These are phyloP conservation scores for Hymenopus coronatus DNA, from an alignment of 2,888 invertebrate species.

Conservation along the genomic window DNA sequence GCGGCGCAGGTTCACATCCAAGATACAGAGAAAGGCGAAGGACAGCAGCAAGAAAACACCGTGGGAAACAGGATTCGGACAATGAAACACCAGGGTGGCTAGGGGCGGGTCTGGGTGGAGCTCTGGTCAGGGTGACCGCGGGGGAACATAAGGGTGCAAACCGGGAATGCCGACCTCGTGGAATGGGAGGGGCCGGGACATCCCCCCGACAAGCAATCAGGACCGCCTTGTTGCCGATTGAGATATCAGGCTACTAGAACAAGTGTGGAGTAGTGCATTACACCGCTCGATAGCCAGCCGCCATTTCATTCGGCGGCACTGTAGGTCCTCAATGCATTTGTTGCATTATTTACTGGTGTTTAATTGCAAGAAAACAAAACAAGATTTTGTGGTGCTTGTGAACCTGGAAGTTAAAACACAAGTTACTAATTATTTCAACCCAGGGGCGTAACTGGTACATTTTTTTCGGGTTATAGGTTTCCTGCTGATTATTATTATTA, in stretches of 20 bases:
- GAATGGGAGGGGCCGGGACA: constrained; percentile 22
- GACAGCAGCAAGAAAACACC: neutral
- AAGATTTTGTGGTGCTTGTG: too few species aligned
- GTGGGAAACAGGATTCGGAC: neutral
- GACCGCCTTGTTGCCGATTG: constrained; percentile 33
- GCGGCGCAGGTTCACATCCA: constrained; percentile 26
- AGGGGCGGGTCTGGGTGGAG: neutral
- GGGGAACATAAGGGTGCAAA: neutral
- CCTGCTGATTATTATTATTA: too few species aligned
- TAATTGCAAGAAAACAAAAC: too few species aligned
- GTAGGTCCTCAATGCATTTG: too few species aligned
- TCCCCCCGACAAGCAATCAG: constrained; percentile 26
- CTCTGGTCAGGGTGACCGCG: neutral
- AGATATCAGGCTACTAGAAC: constrained; percentile 21
- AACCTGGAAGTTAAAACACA: too few species aligned
- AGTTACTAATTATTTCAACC: too few species aligned
- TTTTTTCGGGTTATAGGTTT: too few species aligned
- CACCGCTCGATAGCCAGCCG: neutral
- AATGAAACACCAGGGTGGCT: neutral
- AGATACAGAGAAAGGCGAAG: neutral
- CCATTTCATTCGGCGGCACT: neutral
- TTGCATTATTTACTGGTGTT: too few species aligned
- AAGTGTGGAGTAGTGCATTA: neutral
- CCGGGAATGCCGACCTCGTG: neutral
- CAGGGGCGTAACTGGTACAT: too few species aligned